Base-by-base conservation (phyloP, 2,113 vertebrate species). In the Oncorhynchus clarkii region DNA sequence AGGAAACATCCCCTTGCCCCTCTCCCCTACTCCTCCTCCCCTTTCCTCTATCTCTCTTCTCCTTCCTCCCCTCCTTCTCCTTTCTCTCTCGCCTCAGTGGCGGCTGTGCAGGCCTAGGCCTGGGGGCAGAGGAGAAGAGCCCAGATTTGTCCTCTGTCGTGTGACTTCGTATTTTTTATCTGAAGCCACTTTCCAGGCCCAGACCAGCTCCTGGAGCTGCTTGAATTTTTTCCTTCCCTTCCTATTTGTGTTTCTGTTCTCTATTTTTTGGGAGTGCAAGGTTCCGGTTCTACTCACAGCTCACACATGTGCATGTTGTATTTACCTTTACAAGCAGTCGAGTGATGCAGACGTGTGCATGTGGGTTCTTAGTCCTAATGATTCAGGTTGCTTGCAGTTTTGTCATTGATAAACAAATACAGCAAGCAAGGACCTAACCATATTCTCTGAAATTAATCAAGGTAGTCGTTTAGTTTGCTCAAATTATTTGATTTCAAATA, bases 101-200 rank as follows among this genome's bases (percentile, higher is more conserved):
- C 79, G 39, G 74, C 89, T 88, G 86, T 77, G 82, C 94, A 95
- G 92, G 95, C 88, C 87, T 85, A 60, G 93, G 93, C 95, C 85
- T 72, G 66, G 78, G 57, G 95, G 94, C 88, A 51, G 79, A 74
- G 92, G 90, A 88, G 90, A 92, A 90, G 90, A 84, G 85, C 88
- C 76, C 87, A 79, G 90, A 90, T 94, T 93, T 83, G 91, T 91
- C 95, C 94, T 95, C 93, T 82, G 75, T 94, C 81, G 80, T 89
- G 89, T 90, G 93, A 94, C 93, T 94, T 90, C 90, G 94, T 95
- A 94, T 97, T 97, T 97, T 97, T 96, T 96, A 95, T 95, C 95
- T 88, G 86, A 88, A 92, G 92, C 92, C 91, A 91, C 93, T 81
- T 95, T 93, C 93, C 39, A 45, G 39, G 2, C 39, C 93, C 90